Base-by-base conservation (phyloP, 2,888 invertebrate species). In the Ornithoptera alexandrae region DNA sequence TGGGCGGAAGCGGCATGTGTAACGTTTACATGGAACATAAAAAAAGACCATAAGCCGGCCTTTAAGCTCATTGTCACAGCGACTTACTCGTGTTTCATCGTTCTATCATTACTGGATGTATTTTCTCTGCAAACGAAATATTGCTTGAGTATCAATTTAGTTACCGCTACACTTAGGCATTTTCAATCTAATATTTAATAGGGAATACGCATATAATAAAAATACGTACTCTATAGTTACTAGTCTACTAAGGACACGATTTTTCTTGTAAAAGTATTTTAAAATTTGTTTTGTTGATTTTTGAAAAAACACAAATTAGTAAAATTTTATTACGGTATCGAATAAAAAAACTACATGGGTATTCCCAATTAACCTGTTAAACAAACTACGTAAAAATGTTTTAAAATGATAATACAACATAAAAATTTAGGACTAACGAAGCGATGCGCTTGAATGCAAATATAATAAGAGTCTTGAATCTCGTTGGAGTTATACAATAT, bases 41-140 rank as follows among this genome's bases (percentile, higher is more conserved):
- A 62, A 17, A 62, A 59, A 36, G 63, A 24, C 57, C 53, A 56
- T 0, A 67, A 64, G 42, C 57, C 70, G 65, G 56, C n/a, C 60
- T 71, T 66, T 59, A 76, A 72, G 75, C 75, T 67, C 63, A 70
- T 71, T 64, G 61, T 72, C 56, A 67, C 67, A 75, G 70, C 77
- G 80, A 91, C 92, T 91, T 92, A 92, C 91, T 87, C 83, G 82
- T 84, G 77, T 70, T 76, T 81, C 91, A 91, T 91, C 91, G 92
- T 91, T 92, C 92, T 92, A 90, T 90, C 90, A 88, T 90, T 88
- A 73, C 77, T 80, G 74, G 84, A 75, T 63, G 84, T 78, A 72
- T 78, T 79, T 73, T 77, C 76, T 88, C 92, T 91, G 91, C 76
- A 87, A 90, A 84, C 80, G 84, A 85, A 89, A 84, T 80, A 79